Base-by-base conservation (phyloP, 2,797 vertebrate species). In the Microhierax caerulescens region DNA sequence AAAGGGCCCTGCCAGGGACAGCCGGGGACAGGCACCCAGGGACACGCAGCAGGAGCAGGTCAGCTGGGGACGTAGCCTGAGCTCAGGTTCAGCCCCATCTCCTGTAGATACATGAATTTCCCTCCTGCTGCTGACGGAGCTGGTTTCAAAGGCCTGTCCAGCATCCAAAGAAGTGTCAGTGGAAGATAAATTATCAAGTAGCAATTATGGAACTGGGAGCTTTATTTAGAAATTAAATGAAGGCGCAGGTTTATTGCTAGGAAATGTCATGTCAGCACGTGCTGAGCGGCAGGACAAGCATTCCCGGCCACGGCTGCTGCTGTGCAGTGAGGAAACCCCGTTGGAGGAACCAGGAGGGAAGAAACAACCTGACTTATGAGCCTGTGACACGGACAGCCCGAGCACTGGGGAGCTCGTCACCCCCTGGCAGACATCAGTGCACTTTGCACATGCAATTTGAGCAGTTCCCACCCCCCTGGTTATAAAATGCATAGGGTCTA, bases 171-270 rank as follows among this genome's bases (percentile, higher is more conserved):
- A 64, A 85, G 37, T 48, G 24, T 94, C 96, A 95, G 74, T n/a
- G 73, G 45, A 78, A 77, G 59, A 94, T 73, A 87, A 87, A 96
- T 94, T 85, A 88, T 74, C 65, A 77, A 85, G 68, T 21, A 50
- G 77, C 64, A 92, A 88, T 92, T 95, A 95, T 3, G 16, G 28
- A 34, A 18, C 80, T 80, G 45, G 75, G 73, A 94, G 96, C 88
- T 97, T 95, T 95, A 95, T 94, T 97, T 97, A 93, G 92, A 86
- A 94, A 93, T 94, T 53, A 87, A 92, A 92, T 25, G 61, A 92
- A 89, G 68, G 85, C 8, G 2, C 2, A 6, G 34, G 75, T 93
- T 95, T 97, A 96, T 85, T 91, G 86, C 86, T 90, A 92, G 91
- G 97, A 94, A 96, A 90, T 36, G 67, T 11, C 79, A 37, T 25